These are phyloP conservation scores for Ranitomeya variabilis DNA, from an alignment of 2,113 vertebrate genomes.

Conservation along the genomic window DNA sequence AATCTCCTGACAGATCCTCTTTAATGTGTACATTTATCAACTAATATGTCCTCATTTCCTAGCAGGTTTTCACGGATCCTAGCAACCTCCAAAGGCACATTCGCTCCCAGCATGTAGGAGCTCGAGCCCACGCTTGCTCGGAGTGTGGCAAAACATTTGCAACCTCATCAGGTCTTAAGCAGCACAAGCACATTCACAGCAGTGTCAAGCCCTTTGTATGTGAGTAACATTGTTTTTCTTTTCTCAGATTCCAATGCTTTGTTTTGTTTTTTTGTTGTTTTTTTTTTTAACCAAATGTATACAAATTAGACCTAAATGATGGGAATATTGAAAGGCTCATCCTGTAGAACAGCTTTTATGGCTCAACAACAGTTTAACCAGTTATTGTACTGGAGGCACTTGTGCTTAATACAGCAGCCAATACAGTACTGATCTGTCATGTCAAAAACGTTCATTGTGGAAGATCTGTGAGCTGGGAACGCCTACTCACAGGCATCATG, in stretches of 20 bases:
- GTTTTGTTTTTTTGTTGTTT: background rate
- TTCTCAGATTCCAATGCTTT: constrained; percentile 29
- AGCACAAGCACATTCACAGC: constrained; percentile 99
- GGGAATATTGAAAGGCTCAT: constrained; percentile 15
- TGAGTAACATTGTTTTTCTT: constrained; percentile 80
- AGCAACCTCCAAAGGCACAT: constrained; percentile 99
- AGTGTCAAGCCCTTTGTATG: constrained; percentile 99
- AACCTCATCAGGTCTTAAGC: constrained; percentile 98
- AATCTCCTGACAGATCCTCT: background rate
- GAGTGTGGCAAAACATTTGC: constrained; percentile 99
- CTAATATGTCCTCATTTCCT: constrained; percentile 89
- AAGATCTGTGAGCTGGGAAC: background rate
- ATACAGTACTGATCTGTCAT: background rate
- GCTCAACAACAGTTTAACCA: constrained; percentile 1
- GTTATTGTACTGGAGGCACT: constrained; percentile 33
- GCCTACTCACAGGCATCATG: background rate
- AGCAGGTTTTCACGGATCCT: constrained; percentile 99
- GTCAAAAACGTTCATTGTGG: background rate
- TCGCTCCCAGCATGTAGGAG: constrained; percentile 97
- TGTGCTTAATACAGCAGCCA: constrained; percentile 3
- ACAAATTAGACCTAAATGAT: constrained; percentile 38
- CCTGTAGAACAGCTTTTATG: constrained; percentile 15
- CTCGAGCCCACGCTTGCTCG: constrained; percentile 94
- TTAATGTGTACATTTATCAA: constrained; percentile 68
- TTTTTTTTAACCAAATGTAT: background rate